Evolutionary conservation across 2,797 vertebrate species (phyloP), one percentile per base, ranked within the genome.

Genomic region (Acropternis orthonyx): DNA sequence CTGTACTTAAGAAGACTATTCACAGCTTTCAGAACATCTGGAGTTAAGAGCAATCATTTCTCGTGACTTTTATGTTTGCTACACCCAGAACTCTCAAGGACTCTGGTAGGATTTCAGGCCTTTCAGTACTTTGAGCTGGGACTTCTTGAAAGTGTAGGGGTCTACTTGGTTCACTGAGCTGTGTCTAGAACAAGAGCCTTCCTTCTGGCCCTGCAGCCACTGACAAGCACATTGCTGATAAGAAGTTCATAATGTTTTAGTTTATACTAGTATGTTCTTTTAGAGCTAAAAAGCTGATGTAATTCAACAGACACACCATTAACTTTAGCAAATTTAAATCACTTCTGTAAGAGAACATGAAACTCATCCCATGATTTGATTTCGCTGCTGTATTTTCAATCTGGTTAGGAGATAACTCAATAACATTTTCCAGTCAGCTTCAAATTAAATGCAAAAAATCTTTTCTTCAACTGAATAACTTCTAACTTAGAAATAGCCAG

Each of bases 341-440:
- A 79, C 66, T 92, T 48, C 88, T 61, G 32, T 92, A 92, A 93
- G 59, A 95, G 36, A 93, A 75, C 89, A 85, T 91, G 87, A 88
- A 96, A 81, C 92, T 91, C 82, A 91, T 91, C 54, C 87, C 32
- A 7, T 96, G 87, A 93, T 97, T 96, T 83, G 85, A 96, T 96
- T 95, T 94, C 93, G 89, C 66, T 93, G 89, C 85, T 96, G 92
- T 92, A 80, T 92, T 95, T 93, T 92, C 85, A 85, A 8, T 95
- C 89, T 95, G 75, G 39, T 88, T 93, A 92, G 75, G 66, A 77
- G 85, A 81, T 94, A 96, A 96, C 87, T 94, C 2, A 52, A 89
- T 95, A 96, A 89, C 27, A 22, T 95, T 95, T 95, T 96, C 84
- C 91, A 92, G 89, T 89, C 91, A 94, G 69, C 72, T 96, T 86